phyloP scores from a whole-genome alignment of 2,888 invertebrate genomes.

The Lithophane ornitopus region DNA sequence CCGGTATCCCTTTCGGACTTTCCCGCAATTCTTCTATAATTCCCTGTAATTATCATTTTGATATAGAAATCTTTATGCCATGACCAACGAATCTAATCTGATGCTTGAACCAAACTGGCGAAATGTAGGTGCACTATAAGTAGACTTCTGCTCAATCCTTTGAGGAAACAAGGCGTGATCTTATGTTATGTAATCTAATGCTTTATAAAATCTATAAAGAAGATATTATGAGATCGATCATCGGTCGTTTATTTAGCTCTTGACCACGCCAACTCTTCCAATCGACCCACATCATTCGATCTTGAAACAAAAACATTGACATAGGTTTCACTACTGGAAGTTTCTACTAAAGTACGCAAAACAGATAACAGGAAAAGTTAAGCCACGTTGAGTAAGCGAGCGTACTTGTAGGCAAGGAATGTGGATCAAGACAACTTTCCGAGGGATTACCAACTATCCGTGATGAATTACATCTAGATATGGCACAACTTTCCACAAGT shows the following conservation, averaged over 20 bases:
- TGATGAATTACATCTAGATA: constrained; percentile 51
- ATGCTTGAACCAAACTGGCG: no score
- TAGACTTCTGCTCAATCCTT: no score
- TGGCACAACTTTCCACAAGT: constrained; percentile 19
- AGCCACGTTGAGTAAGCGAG: constrained; percentile 68
- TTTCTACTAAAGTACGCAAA: constrained; percentile 57
- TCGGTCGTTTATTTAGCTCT: neutral
- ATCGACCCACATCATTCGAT: constrained; percentile 29
- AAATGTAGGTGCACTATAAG: no score
- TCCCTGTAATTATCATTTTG: neutral
- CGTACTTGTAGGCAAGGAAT: constrained; percentile 55
- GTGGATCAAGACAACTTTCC: constrained; percentile 58
- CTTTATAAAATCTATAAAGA: neutral
- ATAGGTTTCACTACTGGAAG: constrained; percentile 37
- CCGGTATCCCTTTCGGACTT: no score
- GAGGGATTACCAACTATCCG: constrained; percentile 58
- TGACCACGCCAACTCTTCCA: constrained; percentile 13
- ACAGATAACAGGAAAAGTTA: constrained; percentile 78
- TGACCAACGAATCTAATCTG: no score
- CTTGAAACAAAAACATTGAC: constrained; percentile 54
- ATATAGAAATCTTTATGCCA: neutral
- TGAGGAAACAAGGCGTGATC: no score
- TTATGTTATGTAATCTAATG: no score
- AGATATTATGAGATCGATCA: constrained; percentile 1
- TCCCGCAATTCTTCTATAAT: no score